phyloP scores from a whole-genome alignment of 2,797 vertebrate species.

The Rhabdophis nuchalis region DNA sequence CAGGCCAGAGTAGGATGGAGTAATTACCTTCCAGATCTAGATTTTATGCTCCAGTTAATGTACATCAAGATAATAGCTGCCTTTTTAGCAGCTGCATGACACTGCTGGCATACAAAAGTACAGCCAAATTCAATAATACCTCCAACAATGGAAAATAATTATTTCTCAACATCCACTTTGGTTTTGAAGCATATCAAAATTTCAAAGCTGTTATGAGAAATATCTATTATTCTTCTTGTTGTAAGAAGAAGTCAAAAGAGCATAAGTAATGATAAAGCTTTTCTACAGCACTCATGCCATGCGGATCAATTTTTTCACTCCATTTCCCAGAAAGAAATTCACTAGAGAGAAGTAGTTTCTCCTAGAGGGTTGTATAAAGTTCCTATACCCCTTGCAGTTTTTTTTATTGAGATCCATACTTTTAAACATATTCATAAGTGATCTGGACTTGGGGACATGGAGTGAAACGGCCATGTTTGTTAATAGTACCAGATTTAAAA shows the following conservation, averaged over 20 bases:
- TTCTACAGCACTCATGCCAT: not conserved
- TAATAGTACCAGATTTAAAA: not conserved
- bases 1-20: not conserved
- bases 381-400: no score
- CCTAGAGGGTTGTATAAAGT: not conserved
- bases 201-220: not conserved
- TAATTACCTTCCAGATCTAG: not conserved
- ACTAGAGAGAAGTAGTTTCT: not conserved
- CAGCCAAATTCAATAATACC: not conserved
- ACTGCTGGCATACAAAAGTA: not conserved
- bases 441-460: not conserved
- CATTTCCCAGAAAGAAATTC: not conserved
- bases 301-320: not conserved
- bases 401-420: not conserved
- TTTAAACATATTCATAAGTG: not conserved
- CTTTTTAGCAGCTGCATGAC: not conserved
- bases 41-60: not conserved
- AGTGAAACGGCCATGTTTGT: not conserved
- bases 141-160: not conserved
- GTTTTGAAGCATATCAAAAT: not conserved
- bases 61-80: not conserved
- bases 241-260: not conserved
- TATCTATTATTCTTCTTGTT: not conserved
- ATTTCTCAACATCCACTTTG: not conserved
- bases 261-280: not conserved